Base-by-base conservation (phyloP, 2,888 invertebrate species). In the Hoplodrina ambigua region DNA sequence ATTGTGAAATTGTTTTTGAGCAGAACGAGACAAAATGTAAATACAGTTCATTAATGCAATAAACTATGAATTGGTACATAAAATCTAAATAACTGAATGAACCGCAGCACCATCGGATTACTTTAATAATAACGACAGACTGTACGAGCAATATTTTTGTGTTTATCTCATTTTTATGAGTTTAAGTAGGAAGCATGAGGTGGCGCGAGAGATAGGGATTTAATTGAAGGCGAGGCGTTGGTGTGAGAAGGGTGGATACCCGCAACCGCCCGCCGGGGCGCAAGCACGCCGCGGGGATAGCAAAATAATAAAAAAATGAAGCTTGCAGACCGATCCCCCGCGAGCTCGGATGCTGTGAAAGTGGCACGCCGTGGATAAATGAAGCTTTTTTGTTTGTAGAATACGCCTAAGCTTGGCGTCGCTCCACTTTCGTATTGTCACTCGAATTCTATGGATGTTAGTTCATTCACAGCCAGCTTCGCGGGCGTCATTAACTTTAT, bases 351-450 rank as follows among this genome's bases (percentile, higher is more conserved):
- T 93, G 93, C 95, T 92, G 93, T 94, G 95, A 95, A 95, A 95
- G 94, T 95, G 95, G 95, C 94, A 94, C 95, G 92, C 93, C 90
- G 93, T 92, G 94, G 93, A 95, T 94, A 95, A 95, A 95, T 95
- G 94, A 94, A 94, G 90, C 90, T 93, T 94, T 95, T 94, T 94
- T 95, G 94, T 95, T 94, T 94, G 93, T 91, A 89, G 89, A 93
- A 93, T 94, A 93, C 91, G 93, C 92, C 93, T 94, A 93, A 94
- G 94, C 94, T 89, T 88, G 87, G 88, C 92, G 88, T 85, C 92
- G 94, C 87, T 93, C 94, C 91, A 94, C 93, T 94, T 94, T 93
- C 86, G 91, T 89, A 95, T 94, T 94, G 94, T 94, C 91, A 88
- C 89, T 92, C 84, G 85, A 93, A 93, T 94, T 94, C 94, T 92